These are phyloP conservation scores for Chelonus formosanus DNA, from an alignment of 2,888 invertebrate species.

Conservation along the genomic window DNA sequence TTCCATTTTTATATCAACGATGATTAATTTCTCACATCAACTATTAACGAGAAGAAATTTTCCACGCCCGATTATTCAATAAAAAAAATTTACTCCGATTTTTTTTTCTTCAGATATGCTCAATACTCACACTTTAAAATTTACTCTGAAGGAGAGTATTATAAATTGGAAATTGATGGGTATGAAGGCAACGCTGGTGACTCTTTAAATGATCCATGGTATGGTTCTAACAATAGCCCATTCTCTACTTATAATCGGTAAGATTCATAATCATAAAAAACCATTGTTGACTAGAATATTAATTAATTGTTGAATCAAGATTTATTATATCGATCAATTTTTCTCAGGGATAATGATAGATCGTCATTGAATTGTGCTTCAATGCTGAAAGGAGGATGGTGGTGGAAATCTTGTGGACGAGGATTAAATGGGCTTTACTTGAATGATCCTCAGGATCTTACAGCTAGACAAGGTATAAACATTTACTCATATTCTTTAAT, in stretches of 20 bases:
- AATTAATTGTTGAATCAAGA: too few species aligned
- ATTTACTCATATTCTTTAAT: neutral
- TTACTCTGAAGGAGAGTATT: constrained; percentile 90
- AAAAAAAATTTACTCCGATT: too few species aligned
- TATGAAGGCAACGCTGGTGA: constrained; percentile 92
- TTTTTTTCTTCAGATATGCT: constrained; percentile 72
- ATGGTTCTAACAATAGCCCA: constrained; percentile 91
- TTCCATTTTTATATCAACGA: too few species aligned
- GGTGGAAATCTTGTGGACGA: constrained; percentile 94
- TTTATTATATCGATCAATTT: neutral
- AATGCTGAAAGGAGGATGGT: constrained; percentile 94
- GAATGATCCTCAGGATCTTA: constrained; percentile 89
- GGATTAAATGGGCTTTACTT: constrained; percentile 89
- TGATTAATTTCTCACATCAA: too few species aligned
- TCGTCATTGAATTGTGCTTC: constrained; percentile 92
- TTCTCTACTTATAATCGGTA: constrained; percentile 92
- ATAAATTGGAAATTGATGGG: constrained; percentile 90
- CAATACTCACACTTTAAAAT: constrained; percentile 93
- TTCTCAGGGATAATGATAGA: constrained; percentile 84
- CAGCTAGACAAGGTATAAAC: constrained; percentile 82
- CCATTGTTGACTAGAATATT: too few species aligned
- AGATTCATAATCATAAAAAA: constrained; percentile 35
- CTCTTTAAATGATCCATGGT: constrained; percentile 93
- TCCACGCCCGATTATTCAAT: too few species aligned
- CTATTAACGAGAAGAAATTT: too few species aligned